Conservation (phyloP, 2,888 invertebrate genomes). For the Beris morrisii region DNA sequence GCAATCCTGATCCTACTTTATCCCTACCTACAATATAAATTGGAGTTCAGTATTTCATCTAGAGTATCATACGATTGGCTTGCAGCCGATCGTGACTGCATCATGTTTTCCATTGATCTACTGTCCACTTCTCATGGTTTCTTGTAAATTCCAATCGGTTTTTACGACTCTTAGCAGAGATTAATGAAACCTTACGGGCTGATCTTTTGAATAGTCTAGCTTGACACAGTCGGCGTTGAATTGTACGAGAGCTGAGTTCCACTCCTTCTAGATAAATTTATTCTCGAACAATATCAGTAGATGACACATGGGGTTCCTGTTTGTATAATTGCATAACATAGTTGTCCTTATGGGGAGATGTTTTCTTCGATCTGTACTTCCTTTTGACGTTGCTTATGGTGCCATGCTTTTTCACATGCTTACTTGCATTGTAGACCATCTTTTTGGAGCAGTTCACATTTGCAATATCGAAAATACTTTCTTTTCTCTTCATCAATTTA, state of each 20-base stretch:
- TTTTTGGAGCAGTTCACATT: too few species aligned
- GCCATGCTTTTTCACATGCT: background rate
- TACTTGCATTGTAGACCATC: background rate
- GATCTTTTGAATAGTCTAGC: constrained; percentile 3
- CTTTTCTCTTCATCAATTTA: too few species aligned
- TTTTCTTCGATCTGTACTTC: constrained; percentile 6
- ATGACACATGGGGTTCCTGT: background rate
- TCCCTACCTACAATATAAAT: too few species aligned
- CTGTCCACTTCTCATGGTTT: background rate
- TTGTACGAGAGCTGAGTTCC: constrained; percentile 7
- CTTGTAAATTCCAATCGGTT: background rate
- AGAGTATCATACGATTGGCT: too few species aligned
- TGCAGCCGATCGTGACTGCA: too few species aligned
- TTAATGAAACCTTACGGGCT: constrained; percentile 2
- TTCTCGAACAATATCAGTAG: constrained; percentile 8
- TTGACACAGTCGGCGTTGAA: constrained; percentile 11
- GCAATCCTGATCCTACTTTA: too few species aligned
- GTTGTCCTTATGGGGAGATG: constrained; percentile 1
- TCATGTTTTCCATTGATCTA: too few species aligned
- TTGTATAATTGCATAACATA: background rate
- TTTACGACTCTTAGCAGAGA: background rate
- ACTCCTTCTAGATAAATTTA: constrained; percentile 1
- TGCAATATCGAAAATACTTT: too few species aligned
- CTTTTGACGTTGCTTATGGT: constrained; percentile 13
- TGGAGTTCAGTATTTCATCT: too few species aligned